phyloP scores from a whole-genome alignment of 2,113 vertebrate genomes.

The Aramus guarauna region DNA sequence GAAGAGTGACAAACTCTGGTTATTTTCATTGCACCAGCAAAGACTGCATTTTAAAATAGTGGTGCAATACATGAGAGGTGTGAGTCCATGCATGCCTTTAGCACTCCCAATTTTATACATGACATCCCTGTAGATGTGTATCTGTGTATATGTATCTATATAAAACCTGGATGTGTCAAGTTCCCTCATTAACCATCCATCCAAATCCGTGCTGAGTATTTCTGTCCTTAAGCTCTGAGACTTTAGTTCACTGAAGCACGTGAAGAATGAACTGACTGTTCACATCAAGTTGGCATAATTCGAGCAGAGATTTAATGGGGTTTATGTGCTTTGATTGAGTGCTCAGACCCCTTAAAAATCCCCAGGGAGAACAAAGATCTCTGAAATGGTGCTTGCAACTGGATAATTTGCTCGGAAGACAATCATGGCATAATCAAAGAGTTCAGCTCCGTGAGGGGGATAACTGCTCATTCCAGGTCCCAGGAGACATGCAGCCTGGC shows the following conservation, averaged over 20 bases:
- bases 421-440: neutral
- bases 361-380: neutral
- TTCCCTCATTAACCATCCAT: neutral
- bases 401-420: neutral
- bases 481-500: neutral
- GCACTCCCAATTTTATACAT: neutral
- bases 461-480: neutral
- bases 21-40: neutral
- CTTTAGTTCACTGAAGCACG: neutral
- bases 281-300: neutral
- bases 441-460: neutral
- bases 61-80: neutral
- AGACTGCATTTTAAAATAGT: neutral
- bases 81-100: neutral
- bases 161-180: neutral
- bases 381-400: neutral
- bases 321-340: neutral
- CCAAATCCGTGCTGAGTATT: neutral
- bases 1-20: neutral
- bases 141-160: neutral
- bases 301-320: neutral
- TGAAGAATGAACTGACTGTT: neutral
- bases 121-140: neutral
- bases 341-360: neutral
- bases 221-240: neutral